Evolutionary conservation across 2,113 vertebrate genomes (phyloP), one percentile per base, ranked within the genome.

Genomic region (Corythoichthys intestinalis): DNA sequence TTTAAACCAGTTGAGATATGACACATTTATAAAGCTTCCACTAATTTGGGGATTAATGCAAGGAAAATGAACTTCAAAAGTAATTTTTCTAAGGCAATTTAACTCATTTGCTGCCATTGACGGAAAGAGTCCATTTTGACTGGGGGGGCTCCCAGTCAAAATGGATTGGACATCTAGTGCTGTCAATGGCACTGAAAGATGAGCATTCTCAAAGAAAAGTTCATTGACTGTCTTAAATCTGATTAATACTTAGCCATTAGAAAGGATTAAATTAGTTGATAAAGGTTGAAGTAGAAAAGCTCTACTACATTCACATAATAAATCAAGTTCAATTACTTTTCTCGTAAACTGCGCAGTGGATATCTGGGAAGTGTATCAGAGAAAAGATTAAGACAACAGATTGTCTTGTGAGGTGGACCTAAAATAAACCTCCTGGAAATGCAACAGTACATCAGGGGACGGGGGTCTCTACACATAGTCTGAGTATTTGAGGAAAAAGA

Each of bases 351-450:
- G 72, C 20, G 53, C 66, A 37, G 72, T 67, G 70, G 67, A 84
- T 76, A 74, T 83, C 66, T 76, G 71, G 76, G 71, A 78, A 83
- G 75, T 76, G 81, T 20, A 74, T 77, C 83, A 82, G 12, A 66
- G 68, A 44, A 47, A 52, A 59, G 34, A 46, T 73, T 67, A 70
- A 48, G 12, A 59, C 65, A 44, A 75, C 63, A 70, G 41, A 28
- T 20, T 46, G 52, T 47, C 56, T 41, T 41, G 41, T 57, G 66
- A 73, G 15, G 62, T 47, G 8, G 13, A 17, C 63, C 57, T 63
- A 13, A 65, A 72, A 70, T 9, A 69, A 37, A 12, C 47, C 37
- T 41, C 50, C n/a, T 13, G 14, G 4, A 46, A 12, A 9, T 20
- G 20, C n/a, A 66, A 60, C 68, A 4, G 70, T 47, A 9, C 17